A percentile compares a stretch with the other conserved stretches of the same genome.
Evolutionary conservation across 2,888 invertebrate species (phyloP).

Genomic region (Leuctra nigra): DNA sequence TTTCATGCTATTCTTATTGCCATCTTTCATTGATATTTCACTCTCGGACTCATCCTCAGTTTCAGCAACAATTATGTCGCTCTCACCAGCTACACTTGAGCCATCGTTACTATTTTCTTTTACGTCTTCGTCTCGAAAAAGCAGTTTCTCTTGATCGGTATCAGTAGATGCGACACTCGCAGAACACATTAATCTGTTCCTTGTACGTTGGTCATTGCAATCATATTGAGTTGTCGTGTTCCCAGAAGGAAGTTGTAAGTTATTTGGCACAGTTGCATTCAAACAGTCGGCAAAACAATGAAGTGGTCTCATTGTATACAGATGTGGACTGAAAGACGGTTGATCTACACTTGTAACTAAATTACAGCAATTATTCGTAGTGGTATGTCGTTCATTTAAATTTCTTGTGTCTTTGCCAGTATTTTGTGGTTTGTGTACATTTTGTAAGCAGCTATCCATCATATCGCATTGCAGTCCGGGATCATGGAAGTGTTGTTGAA

Average conservation of each 20-base stretch:
- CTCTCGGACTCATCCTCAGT: conserved; percentile 27
- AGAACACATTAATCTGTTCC: background rate
- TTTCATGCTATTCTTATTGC: background rate
- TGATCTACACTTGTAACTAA: background rate
- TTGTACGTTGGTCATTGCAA: background rate
- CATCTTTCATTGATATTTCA: conserved; percentile 25
- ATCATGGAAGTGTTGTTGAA: conserved; percentile 21
- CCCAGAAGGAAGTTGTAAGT: background rate
- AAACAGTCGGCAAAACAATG: background rate
- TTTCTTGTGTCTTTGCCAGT: background rate
- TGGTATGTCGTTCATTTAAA: background rate
- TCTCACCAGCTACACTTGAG: conserved; percentile 26
- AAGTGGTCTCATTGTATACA: background rate
- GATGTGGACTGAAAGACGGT: background rate
- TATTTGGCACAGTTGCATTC: background rate
- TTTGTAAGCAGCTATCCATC: conserved; percentile 18
- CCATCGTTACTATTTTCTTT: conserved; percentile 18
- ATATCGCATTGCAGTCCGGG: conserved; percentile 19
- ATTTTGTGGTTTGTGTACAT: background rate
- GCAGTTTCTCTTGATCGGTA: background rate
- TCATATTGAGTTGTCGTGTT: conserved; percentile 1
- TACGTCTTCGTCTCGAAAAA: background rate
- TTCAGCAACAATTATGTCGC: conserved; percentile 29
- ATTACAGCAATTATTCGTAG: conserved; percentile 3
- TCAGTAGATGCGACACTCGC: background rate